Percentiles rank a stretch among this genome's conserved stretches.
phyloP scores from a whole-genome alignment of 2,797 vertebrate genomes.

The Tragopan temminckii region DNA sequence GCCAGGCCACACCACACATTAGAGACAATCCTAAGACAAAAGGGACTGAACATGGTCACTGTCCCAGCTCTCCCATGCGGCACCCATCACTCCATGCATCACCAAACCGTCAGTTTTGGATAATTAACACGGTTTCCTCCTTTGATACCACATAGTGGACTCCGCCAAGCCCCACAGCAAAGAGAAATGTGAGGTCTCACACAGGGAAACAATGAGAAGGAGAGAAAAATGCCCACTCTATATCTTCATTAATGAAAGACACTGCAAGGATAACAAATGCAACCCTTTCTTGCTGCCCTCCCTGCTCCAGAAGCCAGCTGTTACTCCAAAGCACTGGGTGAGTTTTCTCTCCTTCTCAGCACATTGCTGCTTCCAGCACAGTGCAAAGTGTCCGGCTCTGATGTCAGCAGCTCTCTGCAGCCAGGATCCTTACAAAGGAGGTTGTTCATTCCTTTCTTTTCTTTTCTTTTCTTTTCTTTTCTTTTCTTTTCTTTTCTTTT shows the following conservation, averaged over 20 bases:
- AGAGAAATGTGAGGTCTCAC: not conserved
- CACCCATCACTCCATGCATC: not conserved
- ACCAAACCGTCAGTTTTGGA: not conserved
- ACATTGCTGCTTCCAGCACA: not conserved
- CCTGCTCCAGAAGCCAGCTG: not conserved
- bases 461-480: too few relatives aligned
- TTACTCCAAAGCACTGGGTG: not conserved
- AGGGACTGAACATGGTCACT: not conserved
- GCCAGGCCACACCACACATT: not conserved
- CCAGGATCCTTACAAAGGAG: fast-evolving
- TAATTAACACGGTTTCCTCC: not conserved
- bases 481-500: too few relatives aligned
- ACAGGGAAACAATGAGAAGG: not conserved
- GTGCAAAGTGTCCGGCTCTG: not conserved
- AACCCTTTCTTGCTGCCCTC: not conserved
- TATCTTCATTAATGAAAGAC: conserved; percentile 21
- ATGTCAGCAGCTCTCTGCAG: not conserved
- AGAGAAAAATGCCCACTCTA: not conserved
- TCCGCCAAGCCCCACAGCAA: not conserved
- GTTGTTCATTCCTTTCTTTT: not conserved
- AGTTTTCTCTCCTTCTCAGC: not conserved
- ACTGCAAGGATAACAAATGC: conserved; percentile 21
- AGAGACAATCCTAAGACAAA: too few relatives aligned
- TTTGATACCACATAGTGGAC: not conserved
- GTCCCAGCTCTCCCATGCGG: not conserved